Evolutionary conservation across 2,113 vertebrate species (phyloP), one percentile per base, ranked within the genome.

Genomic region (Triplophysa tibetana): DNA sequence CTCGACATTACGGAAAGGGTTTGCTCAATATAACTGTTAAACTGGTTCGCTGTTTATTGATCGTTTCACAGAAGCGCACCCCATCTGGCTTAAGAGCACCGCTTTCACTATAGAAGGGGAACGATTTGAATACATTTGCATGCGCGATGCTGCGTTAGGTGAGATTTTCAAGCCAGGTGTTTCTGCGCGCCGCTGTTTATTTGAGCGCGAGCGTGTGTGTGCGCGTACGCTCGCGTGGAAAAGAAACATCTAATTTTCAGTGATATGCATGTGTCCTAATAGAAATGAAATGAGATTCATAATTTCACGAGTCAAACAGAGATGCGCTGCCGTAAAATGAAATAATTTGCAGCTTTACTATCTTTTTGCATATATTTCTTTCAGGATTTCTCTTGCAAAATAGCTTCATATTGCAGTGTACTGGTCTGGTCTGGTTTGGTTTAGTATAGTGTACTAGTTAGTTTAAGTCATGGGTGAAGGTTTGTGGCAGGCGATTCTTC

Each of bases 41-140:
- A 14, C 48, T 43, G 58, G 12, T 62, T 62, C 60, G 5, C 3
- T 24, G 60, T 62, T 63, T 16, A 29, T 13, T 50, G 17, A 56
- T 38, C 16, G 69, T 52, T 33, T 62, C 21, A 8, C 17, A 29
- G 26, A n/a, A 21, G 19, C 21, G 72, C 58, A 21, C 54, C 14
- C 16, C 69, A 33, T 69, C 61, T 52, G 17, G 23, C 67, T 66
- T 52, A 43, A n/a, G 79, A 82, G 83, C 84, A 70, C 82, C 81
- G 73, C 33, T 69, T 66, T 78, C 70, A 68, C 24, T n/a, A 65
- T 45, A 50, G 3, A 54, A 78, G 82, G 78, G 78, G 80, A 52
- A 87, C 83, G 79, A 88, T 92, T 92, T 92, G 90, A 90, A 89
- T 93, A 50, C 24, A 90, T 92, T 92, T 93, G 90, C 92, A 91